These are phyloP conservation scores for Micrasema longulum DNA, from an alignment of 1,140 invertebrate species.

Conservation along the genomic window DNA sequence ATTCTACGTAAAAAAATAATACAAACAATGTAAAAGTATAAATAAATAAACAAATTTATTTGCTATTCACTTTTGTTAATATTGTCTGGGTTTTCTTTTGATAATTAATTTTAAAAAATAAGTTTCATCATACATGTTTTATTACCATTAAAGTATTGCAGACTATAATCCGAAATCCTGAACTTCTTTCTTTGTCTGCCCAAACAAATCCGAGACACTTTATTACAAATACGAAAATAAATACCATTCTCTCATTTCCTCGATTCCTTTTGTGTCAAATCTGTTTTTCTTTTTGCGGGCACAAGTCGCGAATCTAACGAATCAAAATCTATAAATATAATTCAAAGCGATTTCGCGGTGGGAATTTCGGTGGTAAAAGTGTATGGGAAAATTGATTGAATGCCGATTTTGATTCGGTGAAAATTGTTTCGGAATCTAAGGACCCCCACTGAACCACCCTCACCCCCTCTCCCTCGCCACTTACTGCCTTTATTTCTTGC, in stretches of 20 bases:
- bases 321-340: constrained; percentile 2
- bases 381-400: constrained; percentile 27
- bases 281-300: neutral
- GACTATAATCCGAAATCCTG: no score
- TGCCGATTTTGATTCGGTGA: constrained; percentile 3
- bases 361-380: neutral
- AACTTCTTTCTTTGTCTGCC: no score
- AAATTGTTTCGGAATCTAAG: constrained; percentile 19
- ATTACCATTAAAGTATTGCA: no score
- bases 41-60: no score
- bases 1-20: no score
- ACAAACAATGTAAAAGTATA: no score
- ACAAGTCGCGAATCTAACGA: neutral
- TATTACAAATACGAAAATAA: neutral
- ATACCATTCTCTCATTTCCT: neutral
- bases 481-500: neutral
- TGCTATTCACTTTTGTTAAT: no score
- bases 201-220: no score
- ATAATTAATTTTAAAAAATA: no score
- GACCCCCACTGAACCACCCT: neutral
- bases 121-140: no score
- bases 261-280: neutral
- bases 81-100: no score
- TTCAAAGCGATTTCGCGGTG: neutral
- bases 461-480: neutral